Base-by-base conservation (phyloP, 2,797 vertebrate species). In the Esox lucius region DNA sequence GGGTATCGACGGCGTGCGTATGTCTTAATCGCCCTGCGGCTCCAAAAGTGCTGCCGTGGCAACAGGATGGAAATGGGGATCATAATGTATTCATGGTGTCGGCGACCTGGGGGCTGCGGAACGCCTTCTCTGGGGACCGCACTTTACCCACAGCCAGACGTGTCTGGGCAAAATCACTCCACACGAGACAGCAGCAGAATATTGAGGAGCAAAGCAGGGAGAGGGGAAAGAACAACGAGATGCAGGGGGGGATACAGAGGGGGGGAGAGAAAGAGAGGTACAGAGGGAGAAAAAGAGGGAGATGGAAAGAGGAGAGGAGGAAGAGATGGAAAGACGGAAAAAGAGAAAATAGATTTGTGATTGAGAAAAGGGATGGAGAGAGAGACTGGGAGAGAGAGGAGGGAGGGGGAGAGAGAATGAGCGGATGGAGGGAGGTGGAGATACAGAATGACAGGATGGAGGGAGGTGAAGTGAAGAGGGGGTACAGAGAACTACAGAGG, bases 111-210 rank as follows among this genome's bases (percentile, higher is more conserved):
- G 98, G 98, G 96, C 97, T 97, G 96, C 95, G 95, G 96, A 96
- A 95, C 93, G 84, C 81, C 88, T 94, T 97, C 98, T 97, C 97
- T 90, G 92, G 98, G 96, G 97, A 99, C 95, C 93, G 95, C 95
- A 96, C 97, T 99, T 99, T 98, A 99, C 98, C 97, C 97, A 96
- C 96, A 98, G 97, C 96, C 96, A 98, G 97, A 98, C 98, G 96
- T 98, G 97, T 97, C 98, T 98, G 96, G 95, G 98, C 97, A 98
- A 98, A 98, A 98, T 98, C 97, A 98, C 96, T 98, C 96, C 95
- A 95, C 96, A 96, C 94, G 96, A 95, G 96, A 98, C 96, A 96
- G 95, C 95, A 96, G 94, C 91, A 91, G 97, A 98, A 98, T 98
- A 98, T 96, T 96, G 97, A 98, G 94, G 94, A 98, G 97, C 94